phyloP scores from a whole-genome alignment of 2,113 vertebrate genomes.

The Capreolus pygargus region DNA sequence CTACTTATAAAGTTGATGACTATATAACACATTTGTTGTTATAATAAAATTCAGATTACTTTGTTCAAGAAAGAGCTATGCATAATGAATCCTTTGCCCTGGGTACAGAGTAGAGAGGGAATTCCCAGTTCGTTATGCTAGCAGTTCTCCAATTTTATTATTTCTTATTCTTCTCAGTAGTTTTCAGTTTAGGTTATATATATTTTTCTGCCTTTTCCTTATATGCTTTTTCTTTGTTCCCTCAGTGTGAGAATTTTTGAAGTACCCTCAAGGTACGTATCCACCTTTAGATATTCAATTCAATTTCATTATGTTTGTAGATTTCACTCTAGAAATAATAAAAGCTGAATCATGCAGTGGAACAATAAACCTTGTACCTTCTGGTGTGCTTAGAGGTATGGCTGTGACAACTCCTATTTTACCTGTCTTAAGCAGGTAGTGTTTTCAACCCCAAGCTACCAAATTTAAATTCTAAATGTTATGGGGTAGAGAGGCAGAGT shows the following conservation, averaged over 20 bases:
- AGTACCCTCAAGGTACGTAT: slow-evolving; percentile 72
- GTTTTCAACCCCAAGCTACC: slow-evolving; percentile 45
- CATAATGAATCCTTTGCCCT: slow-evolving; percentile 35
- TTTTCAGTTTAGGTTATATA: slow-evolving; percentile 53
- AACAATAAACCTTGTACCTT: slow-evolving; percentile 68
- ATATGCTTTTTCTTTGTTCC: slow-evolving; percentile 58
- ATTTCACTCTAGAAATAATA: slow-evolving; percentile 77
- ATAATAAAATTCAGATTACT: not conserved
- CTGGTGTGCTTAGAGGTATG: slow-evolving; percentile 14
- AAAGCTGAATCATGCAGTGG: slow-evolving; percentile 61
- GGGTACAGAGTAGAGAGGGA: not conserved
- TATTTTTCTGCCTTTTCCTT: slow-evolving; percentile 59
- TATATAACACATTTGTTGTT: slow-evolving; percentile 23
- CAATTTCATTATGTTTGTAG: slow-evolving; percentile 77
- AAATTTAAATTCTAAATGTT: not conserved
- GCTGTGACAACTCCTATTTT: slow-evolving; percentile 25
- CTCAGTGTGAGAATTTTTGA: slow-evolving; percentile 67
- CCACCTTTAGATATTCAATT: slow-evolving; percentile 69
- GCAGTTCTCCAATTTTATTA: not conserved
- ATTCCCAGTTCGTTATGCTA: slow-evolving; percentile 26
- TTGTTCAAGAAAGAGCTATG: not conserved
- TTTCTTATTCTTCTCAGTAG: slow-evolving; percentile 60
- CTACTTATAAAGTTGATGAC: not conserved
- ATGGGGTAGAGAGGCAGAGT: not conserved
- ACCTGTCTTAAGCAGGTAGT: slow-evolving; percentile 35